Conservation (phyloP, 2,113 vertebrate genomes). For the Penelope pileata region DNA sequence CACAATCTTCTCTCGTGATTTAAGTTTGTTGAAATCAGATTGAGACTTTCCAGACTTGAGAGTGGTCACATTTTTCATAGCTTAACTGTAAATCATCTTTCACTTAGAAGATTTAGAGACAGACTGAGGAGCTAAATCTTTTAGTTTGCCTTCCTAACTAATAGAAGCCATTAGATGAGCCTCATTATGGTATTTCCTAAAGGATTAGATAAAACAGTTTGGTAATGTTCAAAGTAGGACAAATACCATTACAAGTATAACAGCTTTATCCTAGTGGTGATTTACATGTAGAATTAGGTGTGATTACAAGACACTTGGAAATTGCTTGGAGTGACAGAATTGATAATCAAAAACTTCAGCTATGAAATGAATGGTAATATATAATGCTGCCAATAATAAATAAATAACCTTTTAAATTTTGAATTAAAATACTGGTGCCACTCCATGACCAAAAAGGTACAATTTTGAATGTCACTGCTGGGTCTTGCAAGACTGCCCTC, state of each 20-base stretch:
- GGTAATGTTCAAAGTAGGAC: slow-evolving; percentile 67
- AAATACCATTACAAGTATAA: slow-evolving; percentile 61
- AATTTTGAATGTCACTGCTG: not conserved
- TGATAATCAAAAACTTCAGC: not conserved
- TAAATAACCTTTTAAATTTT: not conserved
- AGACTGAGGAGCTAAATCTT: slow-evolving; percentile 83
- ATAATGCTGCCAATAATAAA: not conserved
- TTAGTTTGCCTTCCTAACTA: slow-evolving; percentile 82
- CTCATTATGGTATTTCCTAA: slow-evolving; percentile 73
- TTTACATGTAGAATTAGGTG: slow-evolving; percentile 33
- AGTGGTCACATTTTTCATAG: slow-evolving; percentile 83
- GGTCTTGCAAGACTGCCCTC: not conserved
- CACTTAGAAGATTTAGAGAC: slow-evolving; percentile 87
- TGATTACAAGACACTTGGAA: slow-evolving; percentile 46
- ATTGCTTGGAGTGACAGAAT: not conserved
- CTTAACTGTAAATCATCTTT: slow-evolving; percentile 91
- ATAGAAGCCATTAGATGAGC: slow-evolving; percentile 78
- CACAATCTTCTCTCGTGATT: slow-evolving; percentile 60
- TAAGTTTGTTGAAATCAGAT: slow-evolving; percentile 67
- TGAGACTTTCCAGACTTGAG: slow-evolving; percentile 79
- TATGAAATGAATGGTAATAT: not conserved
- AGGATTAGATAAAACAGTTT: slow-evolving; percentile 76
- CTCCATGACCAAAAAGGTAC: not conserved
- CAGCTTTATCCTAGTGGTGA: slow-evolving; percentile 50
- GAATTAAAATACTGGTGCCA: not conserved